Evolutionary conservation across 2,797 vertebrate genomes (phyloP).

Genomic region (Phrynocephalus guinanensis): DNA sequence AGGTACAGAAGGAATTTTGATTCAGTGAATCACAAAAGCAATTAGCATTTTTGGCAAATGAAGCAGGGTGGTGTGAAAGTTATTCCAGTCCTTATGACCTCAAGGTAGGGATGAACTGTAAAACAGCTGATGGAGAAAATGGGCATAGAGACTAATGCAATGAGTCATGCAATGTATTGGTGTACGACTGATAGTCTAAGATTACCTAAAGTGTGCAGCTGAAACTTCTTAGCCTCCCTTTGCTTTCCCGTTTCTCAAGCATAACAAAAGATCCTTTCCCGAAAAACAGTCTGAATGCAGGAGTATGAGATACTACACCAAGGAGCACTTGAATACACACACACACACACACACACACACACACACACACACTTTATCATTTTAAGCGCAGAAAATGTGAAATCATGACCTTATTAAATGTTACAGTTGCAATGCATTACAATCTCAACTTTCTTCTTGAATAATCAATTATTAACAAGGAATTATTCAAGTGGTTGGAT

Average conservation of each 20-base stretch:
- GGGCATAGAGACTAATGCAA: background rate
- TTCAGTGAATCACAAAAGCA: slow-evolving; percentile 22
- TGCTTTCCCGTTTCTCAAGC: background rate
- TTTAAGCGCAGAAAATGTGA: too few species aligned
- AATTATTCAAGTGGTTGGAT: too few species aligned
- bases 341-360: too few species aligned
- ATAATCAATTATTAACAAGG: too few species aligned
- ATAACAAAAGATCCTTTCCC: background rate
- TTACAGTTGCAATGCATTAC: too few species aligned
- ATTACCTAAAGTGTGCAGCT: background rate
- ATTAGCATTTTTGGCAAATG: slow-evolving; percentile 22
- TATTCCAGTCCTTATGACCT: background rate
- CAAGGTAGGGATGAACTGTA: background rate
- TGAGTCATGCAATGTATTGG: background rate
- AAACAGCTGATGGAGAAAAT: background rate
- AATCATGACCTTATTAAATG: too few species aligned
- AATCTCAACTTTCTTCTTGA: too few species aligned
- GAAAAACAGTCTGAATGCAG: background rate
- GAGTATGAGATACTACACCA: background rate
- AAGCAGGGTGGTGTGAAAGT: slow-evolving; percentile 12
- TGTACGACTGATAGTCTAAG: background rate
- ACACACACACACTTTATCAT: too few species aligned
- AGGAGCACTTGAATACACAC: background rate
- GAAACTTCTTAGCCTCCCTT: background rate
- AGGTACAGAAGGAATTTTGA: background rate